Base-by-base conservation (phyloP, 1,140 invertebrate genomes). In the Coenobita brevimanus region DNA sequence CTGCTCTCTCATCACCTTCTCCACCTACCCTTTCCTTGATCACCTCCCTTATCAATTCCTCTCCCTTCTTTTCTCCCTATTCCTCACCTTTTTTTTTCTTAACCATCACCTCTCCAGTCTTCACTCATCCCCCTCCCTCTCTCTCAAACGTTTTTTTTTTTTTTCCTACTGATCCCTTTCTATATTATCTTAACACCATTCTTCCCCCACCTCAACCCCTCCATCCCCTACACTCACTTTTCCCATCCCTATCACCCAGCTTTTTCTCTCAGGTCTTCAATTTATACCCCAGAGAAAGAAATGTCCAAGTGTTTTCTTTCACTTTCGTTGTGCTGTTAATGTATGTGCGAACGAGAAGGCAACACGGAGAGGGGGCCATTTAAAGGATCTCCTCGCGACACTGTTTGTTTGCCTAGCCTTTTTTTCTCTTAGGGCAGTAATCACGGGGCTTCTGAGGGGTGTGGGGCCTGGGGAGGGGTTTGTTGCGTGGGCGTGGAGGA, bases 241-340 rank as follows among this genome's bases (percentile, higher is more conserved):
- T 1, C 33, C 1, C 41, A 4, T 46, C 41, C 41, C 10, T 15
- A 2, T 30, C 4, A 21, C 4, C 67, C 2, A 2, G 2, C 4
- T 46, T 27, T 46, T 43, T 43, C 73, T 46, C 33, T 54, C 43
- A 71, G 30, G 46, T 75, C 50, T 8, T 38, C 80, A 17, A 60
- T 82, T 62, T 27, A 21, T 57, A n/a, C 60, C 46, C 79, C 13
- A 36, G n/a, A 33, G 38, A 41, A 38, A 73, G 69, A 41, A 38
- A 69, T 36, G 69, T 33, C 36, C 33, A 73, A 73, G 69, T 73
- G 69, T 73, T 73, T 73, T 73, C 69, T 73, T 73, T 43, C 69
- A 43, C 69, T 73, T 41, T 73, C 13, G 13, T 4, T n/a, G 36
- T 30, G 67, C 27, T 71, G 67, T 27, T 71, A 71, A 71, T 30